Percentiles rank a stretch among this genome's conserved stretches.
Conservation (phyloP, 2,797 vertebrate species). For the Leptoclinus maculatus region DNA sequence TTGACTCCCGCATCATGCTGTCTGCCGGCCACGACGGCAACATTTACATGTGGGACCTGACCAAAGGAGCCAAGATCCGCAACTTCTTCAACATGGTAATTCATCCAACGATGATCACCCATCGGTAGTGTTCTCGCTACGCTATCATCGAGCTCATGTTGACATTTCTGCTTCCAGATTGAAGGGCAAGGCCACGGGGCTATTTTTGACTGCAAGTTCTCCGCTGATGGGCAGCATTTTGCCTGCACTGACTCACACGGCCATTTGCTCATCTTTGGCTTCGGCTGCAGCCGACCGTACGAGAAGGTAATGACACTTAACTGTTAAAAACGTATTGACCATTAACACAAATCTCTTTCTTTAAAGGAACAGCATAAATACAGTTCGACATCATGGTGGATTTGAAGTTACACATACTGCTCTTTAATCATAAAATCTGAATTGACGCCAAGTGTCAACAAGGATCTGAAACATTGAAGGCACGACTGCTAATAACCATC, state of each 20-base stretch:
- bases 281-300: conserved; percentile 95
- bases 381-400: background rate
- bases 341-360: background rate
- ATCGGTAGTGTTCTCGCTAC: background rate
- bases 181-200: conserved; percentile 98
- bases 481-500: background rate
- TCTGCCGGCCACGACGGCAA: conserved; percentile 98
- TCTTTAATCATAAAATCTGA: background rate
- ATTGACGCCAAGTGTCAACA: background rate
- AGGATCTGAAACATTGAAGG: background rate
- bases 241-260: conserved; percentile 98
- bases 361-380: background rate
- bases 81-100: conserved; percentile 99
- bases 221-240: conserved; percentile 96
- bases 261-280: conserved; percentile 96
- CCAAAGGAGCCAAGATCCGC: conserved; percentile 93
- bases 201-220: conserved; percentile 99
- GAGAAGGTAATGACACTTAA: conserved; percentile 87
- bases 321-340: background rate
- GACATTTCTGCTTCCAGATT: conserved; percentile 84
- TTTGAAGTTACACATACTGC: background rate
- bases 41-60: conserved; percentile 97
- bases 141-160: background rate
- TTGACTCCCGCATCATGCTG: conserved; percentile 95
- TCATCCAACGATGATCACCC: rapidly evolving